Conservation (phyloP, 2,888 invertebrate genomes). For the Meteorus colon region DNA sequence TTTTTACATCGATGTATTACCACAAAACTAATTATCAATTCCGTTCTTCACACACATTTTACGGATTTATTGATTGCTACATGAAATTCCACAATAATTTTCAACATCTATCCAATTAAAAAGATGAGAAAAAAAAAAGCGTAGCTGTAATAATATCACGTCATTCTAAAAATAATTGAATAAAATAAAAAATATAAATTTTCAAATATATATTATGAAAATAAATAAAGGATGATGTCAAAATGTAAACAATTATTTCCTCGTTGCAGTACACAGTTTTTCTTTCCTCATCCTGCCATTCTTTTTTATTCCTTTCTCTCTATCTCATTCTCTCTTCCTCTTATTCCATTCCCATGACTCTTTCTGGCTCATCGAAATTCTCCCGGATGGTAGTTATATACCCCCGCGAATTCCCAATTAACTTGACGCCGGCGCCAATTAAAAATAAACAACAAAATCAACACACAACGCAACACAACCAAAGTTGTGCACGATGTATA, state of each 20-base stretch:
- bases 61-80: too few relatives aligned
- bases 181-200: background rate
- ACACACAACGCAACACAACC: constrained; percentile 20
- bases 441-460: constrained; percentile 38
- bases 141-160: too few relatives aligned
- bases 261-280: constrained; percentile 6
- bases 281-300: constrained; percentile 21
- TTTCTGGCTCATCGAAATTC: constrained; percentile 37
- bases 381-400: constrained; percentile 38
- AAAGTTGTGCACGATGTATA: constrained; percentile 11
- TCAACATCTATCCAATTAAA: too few relatives aligned
- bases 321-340: constrained; percentile 6
- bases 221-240: background rate
- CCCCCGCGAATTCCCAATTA: constrained; percentile 42
- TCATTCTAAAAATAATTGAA: too few relatives aligned
- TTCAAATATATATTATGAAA: background rate
- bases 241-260: constrained; percentile 41
- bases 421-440: constrained; percentile 45
- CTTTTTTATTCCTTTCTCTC: background rate
- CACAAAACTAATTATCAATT: too few relatives aligned
- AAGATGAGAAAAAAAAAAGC: too few relatives aligned
- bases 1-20: too few relatives aligned
- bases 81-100: too few relatives aligned
- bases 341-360: constrained; percentile 22
- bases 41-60: too few relatives aligned